Evolutionary conservation across 1,140 invertebrate genomes (phyloP).

Genomic region (Sesamia nonagrioides): DNA sequence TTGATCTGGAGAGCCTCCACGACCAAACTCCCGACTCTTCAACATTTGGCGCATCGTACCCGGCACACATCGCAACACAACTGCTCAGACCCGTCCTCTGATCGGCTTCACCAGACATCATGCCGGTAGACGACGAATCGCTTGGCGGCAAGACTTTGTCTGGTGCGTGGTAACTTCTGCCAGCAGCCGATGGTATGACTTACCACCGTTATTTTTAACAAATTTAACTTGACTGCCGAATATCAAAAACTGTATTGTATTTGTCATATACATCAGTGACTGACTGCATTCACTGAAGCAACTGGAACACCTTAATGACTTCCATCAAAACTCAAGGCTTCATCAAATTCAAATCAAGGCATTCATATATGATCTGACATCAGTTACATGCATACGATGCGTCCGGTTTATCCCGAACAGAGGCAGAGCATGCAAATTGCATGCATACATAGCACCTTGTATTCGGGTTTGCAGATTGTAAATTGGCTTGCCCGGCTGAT

Average conservation of each 20-base stretch:
- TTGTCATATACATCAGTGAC: not conserved
- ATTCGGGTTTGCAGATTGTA: slow-evolving; percentile 67
- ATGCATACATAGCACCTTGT: slow-evolving; percentile 66
- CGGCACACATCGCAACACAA: too few species aligned
- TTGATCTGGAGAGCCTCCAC: too few species aligned
- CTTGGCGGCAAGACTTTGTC: too few species aligned
- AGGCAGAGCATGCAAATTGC: slow-evolving; percentile 65
- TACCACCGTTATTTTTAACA: too few species aligned
- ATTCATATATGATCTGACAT: slow-evolving; percentile 26
- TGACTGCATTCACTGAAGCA: not conserved
- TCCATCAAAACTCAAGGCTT: not conserved
- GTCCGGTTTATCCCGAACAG: slow-evolving; percentile 33
- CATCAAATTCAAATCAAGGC: slow-evolving; percentile 43
- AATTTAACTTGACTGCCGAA: too few species aligned
- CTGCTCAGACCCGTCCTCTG: too few species aligned
- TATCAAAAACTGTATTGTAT: not conserved
- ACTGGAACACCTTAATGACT: not conserved
- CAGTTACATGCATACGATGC: slow-evolving; percentile 25
- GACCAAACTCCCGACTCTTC: too few species aligned
- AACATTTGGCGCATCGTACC: too few species aligned
- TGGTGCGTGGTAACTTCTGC: too few species aligned
- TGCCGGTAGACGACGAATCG: too few species aligned
- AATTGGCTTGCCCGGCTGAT: slow-evolving; percentile 70
- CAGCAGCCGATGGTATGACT: too few species aligned
- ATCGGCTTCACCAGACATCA: too few species aligned